Evolutionary conservation across 1,140 invertebrate genomes (phyloP).

Genomic region (Megathymus violae): DNA sequence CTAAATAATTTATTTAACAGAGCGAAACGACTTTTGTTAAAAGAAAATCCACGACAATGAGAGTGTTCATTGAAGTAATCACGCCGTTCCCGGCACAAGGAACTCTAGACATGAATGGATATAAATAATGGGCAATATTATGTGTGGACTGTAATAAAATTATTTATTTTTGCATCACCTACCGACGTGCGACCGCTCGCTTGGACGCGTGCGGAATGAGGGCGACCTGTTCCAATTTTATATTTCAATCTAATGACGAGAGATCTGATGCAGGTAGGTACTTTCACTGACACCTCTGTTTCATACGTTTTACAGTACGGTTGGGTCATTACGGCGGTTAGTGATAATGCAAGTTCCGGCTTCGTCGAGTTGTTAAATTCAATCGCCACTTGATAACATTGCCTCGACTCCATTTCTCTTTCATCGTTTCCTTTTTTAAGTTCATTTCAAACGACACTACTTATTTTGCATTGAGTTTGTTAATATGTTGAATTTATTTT

Average conservation of each 20-base stretch:
- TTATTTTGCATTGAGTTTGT: no score
- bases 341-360: constrained; percentile 20
- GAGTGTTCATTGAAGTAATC: constrained; percentile 30
- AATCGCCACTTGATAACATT: constrained; percentile 13
- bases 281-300: constrained; percentile 67
- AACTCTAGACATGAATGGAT: constrained; percentile 43
- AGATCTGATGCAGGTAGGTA: constrained; percentile 46
- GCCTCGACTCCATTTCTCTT: no score
- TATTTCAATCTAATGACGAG: constrained; percentile 63
- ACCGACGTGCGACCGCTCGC: constrained; percentile 58
- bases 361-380: constrained; percentile 21
- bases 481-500: not conserved
- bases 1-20: constrained; percentile 65
- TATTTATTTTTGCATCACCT: constrained; percentile 64
- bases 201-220: constrained; percentile 66
- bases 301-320: constrained; percentile 37
- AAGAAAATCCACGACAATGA: constrained; percentile 46
- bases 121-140: constrained; percentile 34
- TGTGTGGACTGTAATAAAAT: constrained; percentile 58
- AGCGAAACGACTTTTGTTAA: constrained; percentile 55
- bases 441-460: no score
- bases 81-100: not conserved
- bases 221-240: constrained; percentile 75
- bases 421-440: no score
- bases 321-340: constrained; percentile 27